Conservation (phyloP, 2,888 invertebrate species). For the Crossocerus cetratus region DNA sequence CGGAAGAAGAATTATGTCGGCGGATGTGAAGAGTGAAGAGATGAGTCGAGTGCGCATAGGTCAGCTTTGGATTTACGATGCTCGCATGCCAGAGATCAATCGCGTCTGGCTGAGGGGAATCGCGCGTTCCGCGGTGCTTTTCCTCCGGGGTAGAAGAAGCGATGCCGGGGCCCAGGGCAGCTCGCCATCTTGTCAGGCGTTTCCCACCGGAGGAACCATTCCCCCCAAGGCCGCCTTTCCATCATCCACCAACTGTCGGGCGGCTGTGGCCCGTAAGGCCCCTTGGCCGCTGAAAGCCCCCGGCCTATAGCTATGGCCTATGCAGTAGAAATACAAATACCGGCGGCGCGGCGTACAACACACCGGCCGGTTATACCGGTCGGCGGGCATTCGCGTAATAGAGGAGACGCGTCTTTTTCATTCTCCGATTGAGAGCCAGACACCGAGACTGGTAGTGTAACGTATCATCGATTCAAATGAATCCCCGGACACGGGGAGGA, state of each 20-base stretch:
- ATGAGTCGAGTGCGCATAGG: conserved; percentile 54
- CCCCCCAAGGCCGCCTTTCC: conserved; percentile 59
- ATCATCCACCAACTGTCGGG: conserved; percentile 51
- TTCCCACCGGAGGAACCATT: conserved; percentile 50
- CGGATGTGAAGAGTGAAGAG: conserved; percentile 14
- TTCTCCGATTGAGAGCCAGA: conserved; percentile 16
- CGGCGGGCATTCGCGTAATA: conserved; percentile 30
- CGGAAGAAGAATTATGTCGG: conserved; percentile 25
- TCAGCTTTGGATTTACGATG: conserved; percentile 65
- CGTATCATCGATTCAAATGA: conserved; percentile 22
- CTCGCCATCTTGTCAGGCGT: conserved; percentile 63
- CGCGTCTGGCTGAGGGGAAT: conserved; percentile 68
- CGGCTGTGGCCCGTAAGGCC: no score
- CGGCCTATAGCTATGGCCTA: no score
- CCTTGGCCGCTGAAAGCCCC: conserved; percentile 30
- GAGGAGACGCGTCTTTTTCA: conserved; percentile 37
- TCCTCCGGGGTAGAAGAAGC: conserved; percentile 35
- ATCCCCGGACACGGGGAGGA: no score
- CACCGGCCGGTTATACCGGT: conserved; percentile 47
- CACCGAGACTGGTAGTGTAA: not conserved
- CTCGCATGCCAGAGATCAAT: conserved; percentile 72
- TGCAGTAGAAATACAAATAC: conserved; percentile 43
- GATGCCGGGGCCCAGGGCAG: not conserved
- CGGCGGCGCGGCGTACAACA: no score
- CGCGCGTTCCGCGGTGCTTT: conserved; percentile 61